phyloP scores from a whole-genome alignment of 2,888 invertebrate species.

The Bimastos eiseni region DNA sequence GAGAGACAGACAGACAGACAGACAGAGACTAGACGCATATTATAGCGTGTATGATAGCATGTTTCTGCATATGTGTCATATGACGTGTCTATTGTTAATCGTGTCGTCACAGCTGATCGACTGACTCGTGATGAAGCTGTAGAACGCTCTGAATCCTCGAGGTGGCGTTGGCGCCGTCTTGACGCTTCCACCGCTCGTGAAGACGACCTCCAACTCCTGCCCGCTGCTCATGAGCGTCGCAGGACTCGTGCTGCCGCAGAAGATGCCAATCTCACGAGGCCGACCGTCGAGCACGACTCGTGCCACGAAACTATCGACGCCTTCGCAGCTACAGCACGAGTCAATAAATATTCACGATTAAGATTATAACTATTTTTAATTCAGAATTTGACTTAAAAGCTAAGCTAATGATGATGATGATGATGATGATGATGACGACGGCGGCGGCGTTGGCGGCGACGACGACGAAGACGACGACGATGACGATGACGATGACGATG shows the following conservation, averaged over 20 bases:
- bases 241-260: conserved; percentile 81
- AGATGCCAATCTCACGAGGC: conserved; percentile 82
- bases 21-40: background rate
- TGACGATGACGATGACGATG: background rate
- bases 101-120: conserved; percentile 44
- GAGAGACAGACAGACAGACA: too few relatives aligned
- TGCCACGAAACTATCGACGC: conserved; percentile 76
- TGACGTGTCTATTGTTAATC: background rate
- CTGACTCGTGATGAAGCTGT: conserved; percentile 87
- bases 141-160: conserved; percentile 84
- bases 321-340: conserved; percentile 48
- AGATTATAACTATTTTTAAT: background rate
- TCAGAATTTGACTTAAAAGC: too few relatives aligned
- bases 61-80: background rate
- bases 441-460: background rate
- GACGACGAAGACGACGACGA: background rate
- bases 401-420: background rate
- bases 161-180: conserved; percentile 75
- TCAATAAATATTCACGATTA: background rate
- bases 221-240: conserved; percentile 91
- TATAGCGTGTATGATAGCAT: too few relatives aligned
- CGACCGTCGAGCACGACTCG: conserved; percentile 82
- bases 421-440: background rate
- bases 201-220: conserved; percentile 81
- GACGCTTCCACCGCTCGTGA: conserved; percentile 68